Conservation (phyloP, 2,113 vertebrate genomes). For the Mionectes macconnelli region DNA sequence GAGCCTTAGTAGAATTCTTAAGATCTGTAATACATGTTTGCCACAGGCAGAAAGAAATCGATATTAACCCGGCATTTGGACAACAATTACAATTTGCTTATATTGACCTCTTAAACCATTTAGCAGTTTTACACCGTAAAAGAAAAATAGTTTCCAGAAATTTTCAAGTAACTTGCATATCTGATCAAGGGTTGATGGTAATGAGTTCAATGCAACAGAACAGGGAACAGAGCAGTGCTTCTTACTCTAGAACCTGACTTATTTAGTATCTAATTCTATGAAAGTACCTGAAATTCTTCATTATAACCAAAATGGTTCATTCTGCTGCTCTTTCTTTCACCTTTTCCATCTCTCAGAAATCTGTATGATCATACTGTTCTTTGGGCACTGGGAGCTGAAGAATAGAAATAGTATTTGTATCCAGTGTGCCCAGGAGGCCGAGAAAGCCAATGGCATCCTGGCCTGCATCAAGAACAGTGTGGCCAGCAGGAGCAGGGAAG, state of each 20-base stretch:
- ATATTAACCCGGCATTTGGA: accelerated
- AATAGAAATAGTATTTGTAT: neutral
- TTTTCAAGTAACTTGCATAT: neutral
- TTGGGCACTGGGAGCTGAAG: neutral
- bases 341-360: neutral
- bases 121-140: neutral
- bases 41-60: neutral
- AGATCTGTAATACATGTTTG: neutral
- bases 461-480: too few species aligned
- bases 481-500: too few species aligned
- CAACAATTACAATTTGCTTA: neutral
- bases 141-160: neutral
- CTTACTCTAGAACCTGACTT: neutral
- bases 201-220: neutral
- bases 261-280: neutral
- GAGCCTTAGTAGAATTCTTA: neutral
- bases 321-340: neutral
- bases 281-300: neutral
- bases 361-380: neutral
- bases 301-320: neutral
- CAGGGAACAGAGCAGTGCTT: neutral
- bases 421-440: too few species aligned
- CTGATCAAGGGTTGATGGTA: neutral
- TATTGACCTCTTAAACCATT: neutral
- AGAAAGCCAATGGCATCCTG: too few species aligned